Evolutionary conservation across 1,140 invertebrate species (phyloP), one percentile per base, ranked within the genome.

Genomic region (Orchestia grillus): DNA sequence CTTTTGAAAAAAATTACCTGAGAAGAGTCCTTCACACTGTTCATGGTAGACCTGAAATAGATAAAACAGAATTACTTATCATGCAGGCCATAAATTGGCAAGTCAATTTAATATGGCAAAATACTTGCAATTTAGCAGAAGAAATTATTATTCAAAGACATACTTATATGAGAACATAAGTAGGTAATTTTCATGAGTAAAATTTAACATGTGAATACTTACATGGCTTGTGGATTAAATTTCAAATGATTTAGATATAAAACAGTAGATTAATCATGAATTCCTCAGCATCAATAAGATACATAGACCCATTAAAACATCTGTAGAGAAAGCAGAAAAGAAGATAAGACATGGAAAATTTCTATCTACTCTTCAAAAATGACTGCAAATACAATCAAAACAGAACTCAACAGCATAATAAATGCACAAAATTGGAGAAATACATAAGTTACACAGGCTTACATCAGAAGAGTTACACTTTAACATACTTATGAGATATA

Each of bases 41-140:
- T 91, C 88, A 91, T 91, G 41, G 41, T 91, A 8, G 88, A 42
- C 15, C 88, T 91, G 88, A 91, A 91, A 91, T 36, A 91, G 41
- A 42, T n/a, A n/a, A 91, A 44, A 91, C 3, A 91, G 0, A 43
- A 91, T 19, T 43, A 91, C 41, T 91, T 91, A 91, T 8, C 28
- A 53, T 53, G 47, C 6, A 8, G 47, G 19, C 19, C 19, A 53
- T 19, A 53, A n/a, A 19, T 53, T 53, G 47, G 19, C 47, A 6
- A 53, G 47, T 53, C 19, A 53, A n/a, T n/a, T n/a, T n/a, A n/a
- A 6, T 53, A 19, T 19, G 6, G 19, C 6, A 53, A 19, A 53
- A 53, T 19, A 53, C 47, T 53, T 53, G 47, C 36, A 77, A 23
- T 77, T 77, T 36, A 3, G 11, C 28, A 3, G 36, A 3, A 28